Base-by-base conservation (phyloP, 2,113 vertebrate species). In the Vicugna pacos region DNA sequence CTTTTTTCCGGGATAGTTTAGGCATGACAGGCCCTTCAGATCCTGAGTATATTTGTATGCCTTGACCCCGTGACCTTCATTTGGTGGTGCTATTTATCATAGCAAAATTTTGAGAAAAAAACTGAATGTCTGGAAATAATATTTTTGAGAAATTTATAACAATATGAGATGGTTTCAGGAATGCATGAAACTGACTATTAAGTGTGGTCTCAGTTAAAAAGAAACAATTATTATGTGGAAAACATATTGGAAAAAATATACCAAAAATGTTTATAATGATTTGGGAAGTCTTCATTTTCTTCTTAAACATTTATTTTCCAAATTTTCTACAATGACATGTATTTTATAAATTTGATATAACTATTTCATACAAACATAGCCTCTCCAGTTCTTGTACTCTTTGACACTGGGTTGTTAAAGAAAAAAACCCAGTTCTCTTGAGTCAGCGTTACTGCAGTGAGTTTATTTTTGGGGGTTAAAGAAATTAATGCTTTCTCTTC, bases 281-380 rank as follows among this genome's bases (percentile, higher is more conserved):
- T 84, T 92, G 22, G 79, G 50, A 65, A 81, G 26, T 75, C 48
- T 91, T 94, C 46, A 56, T 75, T 92, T 84, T 92, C 58, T 96
- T 95, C 22, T 79, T 62, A 50, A 92, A 87, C 60, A n/a, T 83
- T 94, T 72, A 50, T 88, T 95, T 91, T 79, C 38, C 20, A 62
- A 0, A 10, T 72, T 94, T 56, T 76, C 19, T 56, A 26, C 7
- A 38, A 7, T 73, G 32, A 92, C 13, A 67, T 19, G 1, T 83
- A 67, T 88, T 93, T 97, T 89, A 80, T 90, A 88, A 80, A 80
- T 65, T 52, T 75, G 48, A 81, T 91, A 73, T 77, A 77, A 69
- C 22, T 64, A n/a, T 77, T 93, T 86, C 70, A 75, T 83, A 69
- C 79, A 96, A 89, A 30, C n/a, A 52, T 32, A 81, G 24, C 32